Conservation (phyloP, 1,140 invertebrate species). For the Ephestia elutella region DNA sequence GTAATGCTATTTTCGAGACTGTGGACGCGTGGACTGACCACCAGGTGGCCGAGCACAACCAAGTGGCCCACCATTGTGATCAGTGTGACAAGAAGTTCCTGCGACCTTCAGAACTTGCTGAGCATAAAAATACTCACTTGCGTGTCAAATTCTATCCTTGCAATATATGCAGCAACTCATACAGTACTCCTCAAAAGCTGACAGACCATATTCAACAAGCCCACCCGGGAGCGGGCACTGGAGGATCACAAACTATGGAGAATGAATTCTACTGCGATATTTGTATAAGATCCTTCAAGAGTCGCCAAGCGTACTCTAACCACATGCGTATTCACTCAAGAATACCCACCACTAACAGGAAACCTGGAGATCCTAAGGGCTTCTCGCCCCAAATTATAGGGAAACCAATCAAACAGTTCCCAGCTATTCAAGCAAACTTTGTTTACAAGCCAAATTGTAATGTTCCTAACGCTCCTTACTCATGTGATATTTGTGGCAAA, state of each 20-base stretch:
- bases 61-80: constrained; percentile 75
- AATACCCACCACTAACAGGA: constrained; percentile 66
- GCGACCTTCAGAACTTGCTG: constrained; percentile 75
- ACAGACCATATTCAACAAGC: constrained; percentile 75
- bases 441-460: constrained; percentile 49
- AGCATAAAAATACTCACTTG: constrained; percentile 79
- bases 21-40: constrained; percentile 74
- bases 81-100: constrained; percentile 78
- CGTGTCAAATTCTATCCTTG: constrained; percentile 80
- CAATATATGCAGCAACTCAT: constrained; percentile 76
- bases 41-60: constrained; percentile 70
- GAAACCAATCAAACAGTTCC: constrained; percentile 57
- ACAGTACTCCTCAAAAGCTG: constrained; percentile 75
- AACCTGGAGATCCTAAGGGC: constrained; percentile 51
- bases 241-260: constrained; percentile 28
- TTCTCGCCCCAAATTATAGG: constrained; percentile 61
- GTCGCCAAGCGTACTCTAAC: constrained; percentile 70
- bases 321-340: constrained; percentile 74
- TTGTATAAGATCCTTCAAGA: constrained; percentile 69
- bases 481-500: constrained; percentile 77
- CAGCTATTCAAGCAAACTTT: constrained; percentile 47
- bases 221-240: constrained; percentile 32
- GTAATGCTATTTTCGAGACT: constrained; percentile 73
- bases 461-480: constrained; percentile 64
- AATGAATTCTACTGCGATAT: constrained; percentile 67